Evolutionary conservation across 1,140 invertebrate species (phyloP), one percentile per base, ranked within the genome.

Genomic region (Solen grandis): DNA sequence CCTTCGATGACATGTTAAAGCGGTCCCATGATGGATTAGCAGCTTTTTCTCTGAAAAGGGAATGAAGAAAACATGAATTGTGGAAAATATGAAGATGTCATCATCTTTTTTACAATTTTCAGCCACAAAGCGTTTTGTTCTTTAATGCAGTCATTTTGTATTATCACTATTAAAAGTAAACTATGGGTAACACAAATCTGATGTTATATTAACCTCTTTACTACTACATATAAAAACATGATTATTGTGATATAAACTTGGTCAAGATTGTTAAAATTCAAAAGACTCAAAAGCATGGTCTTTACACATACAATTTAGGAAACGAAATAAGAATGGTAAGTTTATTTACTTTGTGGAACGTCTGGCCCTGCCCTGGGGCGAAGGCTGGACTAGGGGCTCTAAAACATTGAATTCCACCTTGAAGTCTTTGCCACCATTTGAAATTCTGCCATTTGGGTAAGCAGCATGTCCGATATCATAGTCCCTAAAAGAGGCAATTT

Each of bases 21-120:
- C 55, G 31, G 46, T 76, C 80, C 66, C 80, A 81, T 5, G 50
- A 41, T 50, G 41, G 41, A 66, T 74, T 31, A 35, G 66, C 25
- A 33, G n/a, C 50, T 50, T 62, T 73, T 19, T 35, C 57, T 22
- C 25, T 38, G 59, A 22, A 25, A 55, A 78, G 66, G 10, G 16
- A 63, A 60, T 5, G n/a, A n/a, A n/a, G n/a, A n/a, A n/a, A n/a
- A n/a, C n/a, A n/a, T n/a, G n/a, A n/a, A n/a, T n/a, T n/a, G n/a
- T n/a, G n/a, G n/a, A n/a, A n/a, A n/a, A n/a, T n/a, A n/a, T n/a
- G n/a, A n/a, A n/a, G n/a, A n/a, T n/a, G n/a, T n/a, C n/a, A n/a
- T 69, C 31, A 2, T 31, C 5, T 1, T 13, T 25, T 33, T 33
- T 8, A 0, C 0, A 2, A 33, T 65, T 29, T 14, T 2, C 22